Conservation (phyloP, 2,797 vertebrate species). For the Hoplostethus mediterraneus region DNA sequence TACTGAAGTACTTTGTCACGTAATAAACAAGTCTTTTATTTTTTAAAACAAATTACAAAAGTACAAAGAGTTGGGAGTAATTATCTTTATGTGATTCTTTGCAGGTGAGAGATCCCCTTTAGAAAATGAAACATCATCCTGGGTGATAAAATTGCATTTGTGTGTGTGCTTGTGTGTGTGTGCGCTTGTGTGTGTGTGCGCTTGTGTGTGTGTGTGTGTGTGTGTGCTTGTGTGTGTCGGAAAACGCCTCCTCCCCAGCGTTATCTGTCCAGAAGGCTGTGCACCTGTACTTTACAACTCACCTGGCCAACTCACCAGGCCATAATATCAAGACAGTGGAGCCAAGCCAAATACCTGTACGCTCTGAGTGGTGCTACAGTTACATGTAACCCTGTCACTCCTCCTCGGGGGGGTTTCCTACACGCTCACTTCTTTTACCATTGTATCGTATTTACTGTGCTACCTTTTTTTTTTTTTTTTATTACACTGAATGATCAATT, state of each 20-base stretch:
- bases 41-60: no score
- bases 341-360: constrained; percentile 56
- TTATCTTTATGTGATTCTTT: neutral
- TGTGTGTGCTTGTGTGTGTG: constrained; percentile 40
- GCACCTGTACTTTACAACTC: constrained; percentile 71
- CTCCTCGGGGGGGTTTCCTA: constrained; percentile 10
- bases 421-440: neutral
- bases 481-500: constrained; percentile 46
- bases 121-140: neutral
- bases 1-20: no score
- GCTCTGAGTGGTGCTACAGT: neutral
- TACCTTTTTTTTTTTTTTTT: constrained; percentile 18
- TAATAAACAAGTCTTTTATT: no score
- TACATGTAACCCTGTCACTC: neutral
- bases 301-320: constrained; percentile 34
- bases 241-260: constrained; percentile 29
- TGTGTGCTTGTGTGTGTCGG: constrained; percentile 38
- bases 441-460: constrained; percentile 26
- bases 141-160: constrained; percentile 36
- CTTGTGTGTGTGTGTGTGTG: constrained; percentile 33
- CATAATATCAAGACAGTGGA: constrained; percentile 16
- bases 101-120: constrained; percentile 7
- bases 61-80: neutral
- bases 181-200: constrained; percentile 14
- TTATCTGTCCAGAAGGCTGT: constrained; percentile 50